These are phyloP conservation scores for Harmothoe impar DNA, from an alignment of 2,888 invertebrate genomes.

Conservation along the genomic window DNA sequence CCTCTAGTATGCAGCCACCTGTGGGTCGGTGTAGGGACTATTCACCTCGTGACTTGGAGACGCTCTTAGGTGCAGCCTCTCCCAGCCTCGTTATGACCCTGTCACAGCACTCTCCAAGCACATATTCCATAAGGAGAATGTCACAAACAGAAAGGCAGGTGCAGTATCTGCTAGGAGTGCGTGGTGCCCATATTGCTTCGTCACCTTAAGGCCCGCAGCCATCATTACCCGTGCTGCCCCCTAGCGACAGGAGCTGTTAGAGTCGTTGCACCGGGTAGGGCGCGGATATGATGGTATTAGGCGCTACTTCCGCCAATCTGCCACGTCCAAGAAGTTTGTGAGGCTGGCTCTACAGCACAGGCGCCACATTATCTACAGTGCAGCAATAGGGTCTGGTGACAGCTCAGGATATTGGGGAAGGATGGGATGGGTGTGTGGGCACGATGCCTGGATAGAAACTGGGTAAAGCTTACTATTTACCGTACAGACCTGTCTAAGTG, in stretches of 20 bases:
- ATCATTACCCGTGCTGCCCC: constrained; percentile 19
- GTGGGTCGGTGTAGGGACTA: background rate
- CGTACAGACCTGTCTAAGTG: no score
- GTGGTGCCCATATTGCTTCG: background rate
- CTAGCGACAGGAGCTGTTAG: background rate
- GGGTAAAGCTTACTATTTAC: no score
- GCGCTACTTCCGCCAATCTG: background rate
- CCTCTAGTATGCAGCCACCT: background rate
- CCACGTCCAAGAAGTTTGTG: background rate
- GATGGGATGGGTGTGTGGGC: background rate
- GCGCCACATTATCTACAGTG: background rate
- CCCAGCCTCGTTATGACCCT: background rate
- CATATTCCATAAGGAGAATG: background rate
- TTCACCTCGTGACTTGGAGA: background rate
- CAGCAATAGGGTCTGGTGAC: background rate
- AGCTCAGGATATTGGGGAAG: background rate
- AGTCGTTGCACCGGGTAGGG: background rate
- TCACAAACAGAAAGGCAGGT: background rate
- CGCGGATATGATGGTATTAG: constrained; percentile 26
- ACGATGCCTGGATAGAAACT: background rate
- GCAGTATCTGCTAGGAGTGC: background rate
- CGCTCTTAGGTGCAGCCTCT: background rate
- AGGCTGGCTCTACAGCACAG: background rate
- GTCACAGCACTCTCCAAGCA: background rate
- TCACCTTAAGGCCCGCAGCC: background rate